Evolutionary conservation across 2,113 vertebrate species (phyloP), one percentile per base, ranked within the genome.

Genomic region (Eudyptes chrysolophus): DNA sequence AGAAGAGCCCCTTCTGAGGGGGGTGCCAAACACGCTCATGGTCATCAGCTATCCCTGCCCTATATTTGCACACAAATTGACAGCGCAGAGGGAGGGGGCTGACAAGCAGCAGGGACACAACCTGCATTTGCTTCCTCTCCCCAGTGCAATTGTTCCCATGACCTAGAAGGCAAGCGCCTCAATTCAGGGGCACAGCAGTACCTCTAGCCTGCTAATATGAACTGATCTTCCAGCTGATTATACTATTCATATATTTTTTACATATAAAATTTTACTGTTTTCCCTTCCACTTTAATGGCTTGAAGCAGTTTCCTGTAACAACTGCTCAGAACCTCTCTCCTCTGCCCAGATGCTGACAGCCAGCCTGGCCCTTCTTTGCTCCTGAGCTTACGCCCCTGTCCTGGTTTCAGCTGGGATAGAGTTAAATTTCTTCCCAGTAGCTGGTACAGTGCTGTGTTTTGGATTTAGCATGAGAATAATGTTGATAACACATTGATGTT

Each of bases 1-100:
- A 61, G 18, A 34, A 58, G 16, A 84, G 5, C 30, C 75, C 44
- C 22, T 14, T n/a, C 65, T 6, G 6, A 70, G 26, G 49, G 30
- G 62, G 12, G 15, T 11, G 29, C 36, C 11, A 3, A 44, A 44
- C 22, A 26, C 2, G 3, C 25, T 32, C 18, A 2, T 0, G 17
- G 38, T 16, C 44, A 75, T 65, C 82, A 46, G 71, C 76, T 51
- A 15, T 34, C 22, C 70, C 70, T 60, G 38, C 61, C 49, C 66
- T 81, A 0, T 13, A 10, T 32, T 40, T 51, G 17, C 61, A 64
- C 49, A 16, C 38, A 22, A 19, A 44, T 0, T 16, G 29, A 14
- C 6, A 34, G 27, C 30, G 61, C 46, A 70, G 61, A 13, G 0
- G 49, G 34, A 87, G 20, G 15, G 52, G 32, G 36, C 57, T 55